Conservation (phyloP, 2,797 vertebrate species). For the Sebastes variabilis region DNA sequence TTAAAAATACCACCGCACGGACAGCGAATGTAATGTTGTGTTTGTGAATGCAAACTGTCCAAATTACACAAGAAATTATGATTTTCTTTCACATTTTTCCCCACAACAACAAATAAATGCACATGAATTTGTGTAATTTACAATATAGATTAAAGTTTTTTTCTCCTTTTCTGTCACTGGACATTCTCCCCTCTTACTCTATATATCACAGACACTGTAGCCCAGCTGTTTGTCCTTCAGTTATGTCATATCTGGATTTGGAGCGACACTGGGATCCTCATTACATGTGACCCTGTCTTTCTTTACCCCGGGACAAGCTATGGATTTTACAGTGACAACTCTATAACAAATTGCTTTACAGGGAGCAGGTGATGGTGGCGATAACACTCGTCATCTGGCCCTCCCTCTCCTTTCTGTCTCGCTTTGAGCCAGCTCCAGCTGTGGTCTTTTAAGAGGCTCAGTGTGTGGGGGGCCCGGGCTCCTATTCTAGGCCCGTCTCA, state of each 20-base stretch:
- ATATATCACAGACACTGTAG: background rate
- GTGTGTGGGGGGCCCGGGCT: conserved; percentile 34
- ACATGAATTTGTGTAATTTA: background rate
- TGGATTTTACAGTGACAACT: conserved; percentile 79
- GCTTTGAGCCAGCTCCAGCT: conserved; percentile 72
- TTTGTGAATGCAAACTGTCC: conserved; percentile 1
- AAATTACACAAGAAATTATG: background rate
- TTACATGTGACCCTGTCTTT: conserved; percentile 76
- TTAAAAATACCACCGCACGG: conserved; percentile 56
- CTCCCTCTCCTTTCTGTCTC: conserved; percentile 36
- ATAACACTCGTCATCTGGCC: conserved; percentile 53
- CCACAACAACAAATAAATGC: background rate
- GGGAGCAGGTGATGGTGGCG: conserved; percentile 71
- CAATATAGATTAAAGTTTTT: background rate
- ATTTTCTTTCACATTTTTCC: background rate
- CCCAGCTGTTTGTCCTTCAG: conserved; percentile 66
- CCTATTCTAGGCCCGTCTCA: conserved; percentile 69
- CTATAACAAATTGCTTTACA: conserved; percentile 79
- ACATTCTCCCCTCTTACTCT: background rate
- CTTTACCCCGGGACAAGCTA: conserved; percentile 72
- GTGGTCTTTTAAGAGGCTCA: conserved; percentile 66
- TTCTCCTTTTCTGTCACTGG: background rate
- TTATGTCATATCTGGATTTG: conserved; percentile 64
- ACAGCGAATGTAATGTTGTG: background rate
- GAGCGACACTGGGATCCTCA: conserved; percentile 52